Evolutionary conservation across 2,113 vertebrate genomes (phyloP).

Genomic region (Spea bombifrons): DNA sequence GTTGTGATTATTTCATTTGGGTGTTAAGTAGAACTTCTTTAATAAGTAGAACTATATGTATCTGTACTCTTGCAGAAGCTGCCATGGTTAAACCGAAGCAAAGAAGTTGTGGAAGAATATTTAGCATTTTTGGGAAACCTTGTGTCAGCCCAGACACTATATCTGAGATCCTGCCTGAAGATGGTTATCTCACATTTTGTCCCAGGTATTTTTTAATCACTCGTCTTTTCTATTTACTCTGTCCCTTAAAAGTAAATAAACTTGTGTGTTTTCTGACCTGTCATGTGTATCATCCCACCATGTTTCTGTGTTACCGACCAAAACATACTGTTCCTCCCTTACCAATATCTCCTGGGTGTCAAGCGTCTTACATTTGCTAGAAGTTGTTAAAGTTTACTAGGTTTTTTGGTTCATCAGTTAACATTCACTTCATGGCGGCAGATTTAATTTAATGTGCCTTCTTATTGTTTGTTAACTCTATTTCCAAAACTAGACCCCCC

Average conservation of each 20-base stretch:
- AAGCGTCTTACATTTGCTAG: too few relatives aligned
- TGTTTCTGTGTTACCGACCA: too few relatives aligned
- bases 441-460: too few relatives aligned
- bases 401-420: neutral
- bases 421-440: too few relatives aligned
- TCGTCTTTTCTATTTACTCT: neutral
- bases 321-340: too few relatives aligned
- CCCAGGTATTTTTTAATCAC: slow-evolving; percentile 68
- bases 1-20: too few relatives aligned
- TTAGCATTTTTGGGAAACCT: slow-evolving; percentile 88
- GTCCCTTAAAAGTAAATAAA: neutral
- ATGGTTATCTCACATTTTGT: slow-evolving; percentile 84
- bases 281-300: too few relatives aligned
- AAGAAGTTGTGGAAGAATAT: slow-evolving; percentile 86
- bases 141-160: slow-evolving; percentile 93
- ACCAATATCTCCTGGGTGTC: too few relatives aligned
- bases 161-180: slow-evolving; percentile 81
- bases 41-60: neutral
- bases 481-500: neutral
- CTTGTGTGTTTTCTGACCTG: too few relatives aligned
- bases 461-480: neutral
- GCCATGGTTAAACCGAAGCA: slow-evolving; percentile 82
- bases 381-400: neutral
- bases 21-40: neutral
- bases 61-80: slow-evolving; percentile 67